phyloP scores from a whole-genome alignment of 92 coral and sea anemone genomes.

The Metridium senile region DNA sequence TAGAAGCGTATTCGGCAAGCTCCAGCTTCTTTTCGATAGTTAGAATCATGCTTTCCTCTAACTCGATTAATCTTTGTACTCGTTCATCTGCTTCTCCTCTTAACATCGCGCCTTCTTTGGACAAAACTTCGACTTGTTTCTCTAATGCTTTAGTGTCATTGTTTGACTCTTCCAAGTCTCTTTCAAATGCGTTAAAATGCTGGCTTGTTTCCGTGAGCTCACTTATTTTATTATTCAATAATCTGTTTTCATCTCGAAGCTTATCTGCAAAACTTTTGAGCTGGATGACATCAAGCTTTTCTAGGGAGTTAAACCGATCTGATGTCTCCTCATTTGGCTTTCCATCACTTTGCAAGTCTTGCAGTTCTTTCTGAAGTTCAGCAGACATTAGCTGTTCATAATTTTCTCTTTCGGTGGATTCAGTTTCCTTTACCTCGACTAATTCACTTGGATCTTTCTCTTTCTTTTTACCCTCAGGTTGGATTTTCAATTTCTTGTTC shows the following conservation, averaged over 20 bases:
- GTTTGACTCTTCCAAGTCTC: conserved; percentile 29
- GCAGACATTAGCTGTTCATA: conserved; percentile 1
- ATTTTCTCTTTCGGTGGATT: neutral
- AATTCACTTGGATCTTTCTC: conserved; percentile 8
- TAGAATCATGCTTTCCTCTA: conserved; percentile 41
- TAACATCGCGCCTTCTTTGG: conserved; percentile 33
- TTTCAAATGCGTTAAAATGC: conserved; percentile 23
- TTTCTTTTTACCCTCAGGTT: neutral
- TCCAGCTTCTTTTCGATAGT: conserved; percentile 50
- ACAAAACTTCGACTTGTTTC: conserved; percentile 34
- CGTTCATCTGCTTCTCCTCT: conserved; percentile 45
- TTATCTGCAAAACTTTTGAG: conserved; percentile 30
- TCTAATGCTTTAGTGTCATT: conserved; percentile 42
- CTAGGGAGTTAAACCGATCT: conserved; percentile 19
- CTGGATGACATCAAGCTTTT: conserved; percentile 31
- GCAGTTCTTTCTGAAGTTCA: conserved; percentile 6
- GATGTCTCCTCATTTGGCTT: conserved; percentile 2
- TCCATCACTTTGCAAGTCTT: conserved; percentile 1
- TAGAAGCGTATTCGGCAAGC: conserved; percentile 44
- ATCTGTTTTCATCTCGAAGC: conserved; percentile 46
- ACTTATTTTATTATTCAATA: conserved; percentile 24
- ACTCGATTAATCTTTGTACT: conserved; percentile 29
- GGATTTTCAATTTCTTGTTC: conserved; percentile 7
- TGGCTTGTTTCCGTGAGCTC: conserved; percentile 31
- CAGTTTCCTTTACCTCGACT: neutral